phyloP scores from a whole-genome alignment of 2,888 invertebrate genomes.

The Capitulum mitella region DNA sequence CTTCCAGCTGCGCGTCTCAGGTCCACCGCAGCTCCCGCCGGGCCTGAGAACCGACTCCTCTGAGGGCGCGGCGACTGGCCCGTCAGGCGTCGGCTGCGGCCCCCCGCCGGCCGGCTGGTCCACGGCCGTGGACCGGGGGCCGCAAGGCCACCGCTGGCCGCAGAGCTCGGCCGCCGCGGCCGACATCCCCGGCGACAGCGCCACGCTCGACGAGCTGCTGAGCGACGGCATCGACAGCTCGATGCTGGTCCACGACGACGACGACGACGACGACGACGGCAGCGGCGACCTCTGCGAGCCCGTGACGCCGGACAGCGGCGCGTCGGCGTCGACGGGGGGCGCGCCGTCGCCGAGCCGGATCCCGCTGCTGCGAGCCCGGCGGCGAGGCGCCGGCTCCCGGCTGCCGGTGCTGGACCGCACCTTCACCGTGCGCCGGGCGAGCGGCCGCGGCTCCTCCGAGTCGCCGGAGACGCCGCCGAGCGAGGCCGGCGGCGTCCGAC shows the following conservation, averaged over 20 bases:
- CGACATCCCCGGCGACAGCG: neutral
- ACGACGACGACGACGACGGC: neutral
- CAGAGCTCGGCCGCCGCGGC: too few relatives aligned
- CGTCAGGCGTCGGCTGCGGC: neutral
- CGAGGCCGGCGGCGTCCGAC: neutral
- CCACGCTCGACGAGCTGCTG: neutral
- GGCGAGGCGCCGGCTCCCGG: neutral
- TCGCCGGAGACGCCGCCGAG: neutral
- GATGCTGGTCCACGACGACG: neutral
- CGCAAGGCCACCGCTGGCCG: neutral
- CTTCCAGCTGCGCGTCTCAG: neutral
- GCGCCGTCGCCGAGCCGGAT: neutral
- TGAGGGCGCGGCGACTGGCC: neutral
- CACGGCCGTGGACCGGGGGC: neutral
- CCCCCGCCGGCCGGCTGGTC: too few relatives aligned
- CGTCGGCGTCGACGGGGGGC: neutral
- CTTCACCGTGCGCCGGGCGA: neutral
- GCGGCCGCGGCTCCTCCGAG: neutral
- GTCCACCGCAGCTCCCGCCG: neutral
- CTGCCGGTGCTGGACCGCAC: neutral
- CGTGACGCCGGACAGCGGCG: neutral
- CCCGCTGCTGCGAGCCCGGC: neutral
- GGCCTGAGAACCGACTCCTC: too few relatives aligned
- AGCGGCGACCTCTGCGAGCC: neutral
- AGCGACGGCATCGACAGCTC: neutral